Evolutionary conservation across 2,797 vertebrate species (phyloP).

Genomic region (Sciurus carolinensis): DNA sequence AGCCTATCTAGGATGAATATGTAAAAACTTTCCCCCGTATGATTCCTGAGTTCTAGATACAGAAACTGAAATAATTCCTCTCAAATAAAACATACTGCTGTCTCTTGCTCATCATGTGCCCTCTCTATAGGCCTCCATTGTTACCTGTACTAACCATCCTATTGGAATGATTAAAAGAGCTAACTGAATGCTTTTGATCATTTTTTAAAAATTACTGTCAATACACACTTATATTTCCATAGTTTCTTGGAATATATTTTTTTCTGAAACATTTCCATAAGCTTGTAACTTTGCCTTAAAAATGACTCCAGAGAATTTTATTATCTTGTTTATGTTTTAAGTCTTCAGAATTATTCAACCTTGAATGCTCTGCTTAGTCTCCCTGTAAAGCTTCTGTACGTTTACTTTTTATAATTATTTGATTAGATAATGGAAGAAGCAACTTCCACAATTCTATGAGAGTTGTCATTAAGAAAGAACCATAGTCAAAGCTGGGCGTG

Average conservation of each 20-base stretch:
- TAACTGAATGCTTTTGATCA: neutral
- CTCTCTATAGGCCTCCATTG: neutral
- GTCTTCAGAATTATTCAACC: conserved; percentile 1
- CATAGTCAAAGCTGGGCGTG: neutral
- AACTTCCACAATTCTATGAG: neutral
- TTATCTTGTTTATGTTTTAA: conserved; percentile 32
- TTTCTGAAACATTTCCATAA: neutral
- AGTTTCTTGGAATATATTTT: neutral
- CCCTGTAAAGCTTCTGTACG: neutral
- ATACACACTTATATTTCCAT: neutral
- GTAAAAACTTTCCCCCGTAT: neutral
- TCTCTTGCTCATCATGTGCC: neutral
- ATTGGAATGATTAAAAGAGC: neutral
- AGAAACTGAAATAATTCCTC: neutral
- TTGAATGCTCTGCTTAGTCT: conserved; percentile 27
- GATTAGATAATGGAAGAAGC: conserved; percentile 5
- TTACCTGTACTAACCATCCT: neutral
- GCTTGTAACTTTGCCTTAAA: conserved; percentile 30
- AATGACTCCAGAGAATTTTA: neutral
- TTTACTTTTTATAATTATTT: conserved; percentile 10
- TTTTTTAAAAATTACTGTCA: neutral
- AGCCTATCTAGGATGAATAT: neutral
- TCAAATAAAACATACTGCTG: neutral
- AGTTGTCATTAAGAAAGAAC: neutral
- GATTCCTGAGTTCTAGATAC: neutral